A percentile compares a stretch with the other conserved stretches of the same genome.
Conservation (phyloP, 2,797 vertebrate species). For the Gallinago solitaria region DNA sequence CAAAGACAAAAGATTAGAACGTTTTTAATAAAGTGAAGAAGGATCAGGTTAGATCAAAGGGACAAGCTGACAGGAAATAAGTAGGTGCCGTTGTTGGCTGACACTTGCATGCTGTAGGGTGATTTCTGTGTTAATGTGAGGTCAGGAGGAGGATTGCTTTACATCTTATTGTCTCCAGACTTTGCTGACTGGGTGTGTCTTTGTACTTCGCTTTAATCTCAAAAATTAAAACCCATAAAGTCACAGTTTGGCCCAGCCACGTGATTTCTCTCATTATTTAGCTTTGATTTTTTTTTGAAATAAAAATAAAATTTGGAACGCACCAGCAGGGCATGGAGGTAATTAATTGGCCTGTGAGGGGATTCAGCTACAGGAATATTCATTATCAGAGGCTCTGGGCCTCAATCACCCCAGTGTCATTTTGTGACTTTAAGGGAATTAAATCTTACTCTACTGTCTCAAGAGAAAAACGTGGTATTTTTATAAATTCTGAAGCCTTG, state of each 20-base stretch:
- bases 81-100: constrained; percentile 72
- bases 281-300: constrained; percentile 59
- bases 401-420: not conserved
- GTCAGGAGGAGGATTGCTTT: constrained; percentile 72
- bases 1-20: constrained; percentile 75
- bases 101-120: constrained; percentile 75
- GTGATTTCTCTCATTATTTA: constrained; percentile 53
- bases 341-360: constrained; percentile 31
- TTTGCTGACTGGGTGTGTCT: constrained; percentile 71
- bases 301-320: constrained; percentile 44
- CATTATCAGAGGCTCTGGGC: not conserved
- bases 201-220: constrained; percentile 67
- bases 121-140: constrained; percentile 75
- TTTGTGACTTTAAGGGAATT: constrained; percentile 14
- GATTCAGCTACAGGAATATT: constrained; percentile 1
- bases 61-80: constrained; percentile 74
- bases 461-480: not conserved
- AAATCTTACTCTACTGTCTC: not conserved
- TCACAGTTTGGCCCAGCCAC: constrained; percentile 52
- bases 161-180: constrained; percentile 74
- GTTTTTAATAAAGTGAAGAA: constrained; percentile 75
- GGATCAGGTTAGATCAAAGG: constrained; percentile 76
- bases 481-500: not conserved
- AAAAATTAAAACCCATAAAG: constrained; percentile 60
- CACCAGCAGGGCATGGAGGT: constrained; percentile 1